These are phyloP conservation scores for Scytalopus superciliaris DNA, from an alignment of 2,113 vertebrate species.

Conservation along the genomic window DNA sequence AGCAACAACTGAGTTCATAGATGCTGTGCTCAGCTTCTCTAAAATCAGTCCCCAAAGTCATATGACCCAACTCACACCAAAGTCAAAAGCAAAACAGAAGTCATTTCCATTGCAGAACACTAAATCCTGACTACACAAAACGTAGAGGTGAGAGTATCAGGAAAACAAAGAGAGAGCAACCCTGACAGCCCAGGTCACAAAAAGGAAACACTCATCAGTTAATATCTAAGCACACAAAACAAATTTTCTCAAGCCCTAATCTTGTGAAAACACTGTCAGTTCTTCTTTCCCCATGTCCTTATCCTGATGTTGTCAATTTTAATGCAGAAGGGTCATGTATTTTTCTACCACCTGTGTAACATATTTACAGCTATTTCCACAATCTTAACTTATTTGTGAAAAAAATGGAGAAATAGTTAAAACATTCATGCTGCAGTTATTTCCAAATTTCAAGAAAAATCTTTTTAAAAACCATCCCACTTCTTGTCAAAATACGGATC, in stretches of 20 bases:
- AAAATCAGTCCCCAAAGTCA: background rate
- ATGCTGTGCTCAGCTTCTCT: background rate
- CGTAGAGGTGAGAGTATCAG: background rate
- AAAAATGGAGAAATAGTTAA: background rate
- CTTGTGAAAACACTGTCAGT: background rate
- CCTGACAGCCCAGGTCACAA: background rate
- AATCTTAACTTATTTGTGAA: background rate
- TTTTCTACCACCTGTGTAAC: background rate
- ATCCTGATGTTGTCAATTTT: background rate
- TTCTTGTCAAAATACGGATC: background rate
- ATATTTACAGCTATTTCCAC: background rate
- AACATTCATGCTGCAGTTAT: background rate
- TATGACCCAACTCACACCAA: background rate
- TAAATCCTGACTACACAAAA: background rate
- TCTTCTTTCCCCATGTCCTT: background rate
- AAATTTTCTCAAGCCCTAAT: background rate
- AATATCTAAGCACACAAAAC: background rate
- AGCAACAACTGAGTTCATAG: background rate
- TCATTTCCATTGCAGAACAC: rapidly evolving
- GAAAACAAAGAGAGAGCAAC: background rate
- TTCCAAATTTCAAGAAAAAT: background rate
- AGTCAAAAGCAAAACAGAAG: background rate
- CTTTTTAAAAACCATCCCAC: background rate
- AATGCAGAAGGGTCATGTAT: background rate
- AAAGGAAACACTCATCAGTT: background rate